These are phyloP conservation scores for Sebastolobus alascanus DNA, from an alignment of 2,797 vertebrate genomes.

Conservation along the genomic window DNA sequence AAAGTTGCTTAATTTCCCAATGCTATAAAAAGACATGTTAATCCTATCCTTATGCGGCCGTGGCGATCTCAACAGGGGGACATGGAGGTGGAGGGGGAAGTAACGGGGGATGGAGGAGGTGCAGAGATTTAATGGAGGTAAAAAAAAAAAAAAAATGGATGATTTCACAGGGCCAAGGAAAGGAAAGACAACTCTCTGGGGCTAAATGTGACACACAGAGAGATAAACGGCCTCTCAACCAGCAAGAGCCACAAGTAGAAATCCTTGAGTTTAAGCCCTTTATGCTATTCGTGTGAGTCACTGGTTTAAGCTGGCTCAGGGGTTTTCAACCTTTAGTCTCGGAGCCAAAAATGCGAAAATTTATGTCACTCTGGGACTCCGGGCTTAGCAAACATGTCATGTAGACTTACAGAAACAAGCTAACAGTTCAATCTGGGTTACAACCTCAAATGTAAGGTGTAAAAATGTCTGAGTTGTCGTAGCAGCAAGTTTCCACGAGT, in stretches of 20 bases:
- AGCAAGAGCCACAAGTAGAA: conserved; percentile 36
- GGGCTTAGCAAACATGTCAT: conserved; percentile 27
- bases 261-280: conserved; percentile 58
- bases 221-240: conserved; percentile 51
- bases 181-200: conserved; percentile 56
- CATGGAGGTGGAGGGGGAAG: background rate
- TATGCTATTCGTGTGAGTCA: conserved; percentile 20
- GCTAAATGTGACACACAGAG: conserved; percentile 34
- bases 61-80: conserved; percentile 14
- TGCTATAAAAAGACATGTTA: conserved; percentile 63
- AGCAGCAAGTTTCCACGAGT: background rate
- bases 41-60: conserved; percentile 48
- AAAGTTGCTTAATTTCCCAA: conserved; percentile 71
- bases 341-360: conserved; percentile 46
- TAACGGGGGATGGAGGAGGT: background rate
- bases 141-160: conserved; percentile 27
- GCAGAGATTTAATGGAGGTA: conserved; percentile 56
- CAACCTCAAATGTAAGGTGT: conserved; percentile 12
- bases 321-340: conserved; percentile 44
- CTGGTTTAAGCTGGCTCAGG: conserved; percentile 58
- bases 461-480: background rate
- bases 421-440: conserved; percentile 19
- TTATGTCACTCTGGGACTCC: conserved; percentile 37
- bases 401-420: conserved; percentile 20
- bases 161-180: conserved; percentile 57